phyloP scores from a whole-genome alignment of 2,797 vertebrate genomes.

The Calcarius lapponicus region DNA sequence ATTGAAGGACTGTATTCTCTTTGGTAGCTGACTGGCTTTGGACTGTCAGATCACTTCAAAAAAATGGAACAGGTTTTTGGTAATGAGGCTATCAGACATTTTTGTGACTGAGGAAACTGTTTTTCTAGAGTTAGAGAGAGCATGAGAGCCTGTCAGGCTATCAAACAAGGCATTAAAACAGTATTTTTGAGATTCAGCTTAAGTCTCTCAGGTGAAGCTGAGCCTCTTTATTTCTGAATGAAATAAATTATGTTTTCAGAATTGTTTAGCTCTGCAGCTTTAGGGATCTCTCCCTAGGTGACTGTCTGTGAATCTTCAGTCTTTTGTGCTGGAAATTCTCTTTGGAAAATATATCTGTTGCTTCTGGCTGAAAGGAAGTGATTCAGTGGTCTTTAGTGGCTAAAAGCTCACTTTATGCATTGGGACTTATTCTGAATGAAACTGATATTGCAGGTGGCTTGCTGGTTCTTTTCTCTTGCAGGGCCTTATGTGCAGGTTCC shows the following conservation, averaged over 20 bases:
- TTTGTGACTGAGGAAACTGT: neutral
- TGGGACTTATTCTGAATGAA: neutral
- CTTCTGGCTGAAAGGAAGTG: neutral
- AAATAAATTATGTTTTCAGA: neutral
- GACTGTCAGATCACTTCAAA: neutral
- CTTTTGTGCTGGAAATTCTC: neutral
- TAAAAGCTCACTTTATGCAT: neutral
- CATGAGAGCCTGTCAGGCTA: neutral
- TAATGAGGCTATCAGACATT: neutral
- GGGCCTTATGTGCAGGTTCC: conserved; percentile 72
- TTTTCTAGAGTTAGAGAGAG: neutral
- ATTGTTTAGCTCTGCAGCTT: neutral
- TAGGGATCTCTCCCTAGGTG: neutral
- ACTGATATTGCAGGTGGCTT: neutral
- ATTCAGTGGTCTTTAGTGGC: neutral
- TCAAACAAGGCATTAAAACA: neutral
- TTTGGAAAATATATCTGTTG: neutral
- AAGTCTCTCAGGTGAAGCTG: neutral
- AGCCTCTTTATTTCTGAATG: neutral
- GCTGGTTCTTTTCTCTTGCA: conserved; percentile 43
- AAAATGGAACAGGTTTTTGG: neutral
- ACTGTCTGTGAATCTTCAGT: neutral
- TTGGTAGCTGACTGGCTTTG: neutral
- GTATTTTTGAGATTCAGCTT: neutral
- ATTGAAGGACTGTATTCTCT: neutral